A percentile compares a stretch with the other conserved stretches of the same genome.
phyloP scores from a whole-genome alignment of 1,140 invertebrate species.

The Chrysoperla carnea region DNA sequence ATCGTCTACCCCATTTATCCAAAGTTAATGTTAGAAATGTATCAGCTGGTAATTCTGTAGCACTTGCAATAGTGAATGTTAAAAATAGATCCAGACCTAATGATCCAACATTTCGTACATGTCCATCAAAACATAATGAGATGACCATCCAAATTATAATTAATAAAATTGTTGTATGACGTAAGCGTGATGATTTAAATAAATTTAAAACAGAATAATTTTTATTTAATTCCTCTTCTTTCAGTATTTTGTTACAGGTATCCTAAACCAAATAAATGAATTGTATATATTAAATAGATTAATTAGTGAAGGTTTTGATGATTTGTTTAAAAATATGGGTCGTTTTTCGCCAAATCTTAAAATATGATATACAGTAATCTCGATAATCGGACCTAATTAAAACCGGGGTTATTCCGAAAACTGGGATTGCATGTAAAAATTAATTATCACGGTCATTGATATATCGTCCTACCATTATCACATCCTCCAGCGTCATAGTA shows the following conservation, averaged over 20 bases:
- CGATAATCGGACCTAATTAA: too few species aligned
- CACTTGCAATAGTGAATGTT: constrained; percentile 66
- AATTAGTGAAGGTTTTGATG: too few species aligned
- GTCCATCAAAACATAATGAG: constrained; percentile 71
- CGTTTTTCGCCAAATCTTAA: too few species aligned
- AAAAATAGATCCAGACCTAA: constrained; percentile 63
- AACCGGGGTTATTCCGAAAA: too few species aligned
- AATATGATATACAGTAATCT: too few species aligned
- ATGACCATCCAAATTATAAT: constrained; percentile 75
- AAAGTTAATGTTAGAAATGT: constrained; percentile 59
- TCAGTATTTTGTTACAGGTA: constrained; percentile 38
- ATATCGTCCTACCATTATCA: too few species aligned
- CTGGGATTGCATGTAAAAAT: too few species aligned
- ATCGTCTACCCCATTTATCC: constrained; percentile 66
- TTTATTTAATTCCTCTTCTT: constrained; percentile 44
- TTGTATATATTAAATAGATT: too few species aligned
- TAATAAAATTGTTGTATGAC: constrained; percentile 51
- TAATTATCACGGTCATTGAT: too few species aligned
- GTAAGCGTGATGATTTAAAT: constrained; percentile 51
- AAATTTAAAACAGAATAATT: constrained; percentile 61
- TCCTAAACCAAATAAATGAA: constrained; percentile 32
- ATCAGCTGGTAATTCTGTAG: constrained; percentile 68
- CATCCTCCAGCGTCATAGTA: too few species aligned
- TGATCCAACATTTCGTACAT: constrained; percentile 66
- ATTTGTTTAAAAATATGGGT: constrained; percentile 1